phyloP scores from a whole-genome alignment of 2,888 invertebrate species.

The Drosophila eohydei region DNA sequence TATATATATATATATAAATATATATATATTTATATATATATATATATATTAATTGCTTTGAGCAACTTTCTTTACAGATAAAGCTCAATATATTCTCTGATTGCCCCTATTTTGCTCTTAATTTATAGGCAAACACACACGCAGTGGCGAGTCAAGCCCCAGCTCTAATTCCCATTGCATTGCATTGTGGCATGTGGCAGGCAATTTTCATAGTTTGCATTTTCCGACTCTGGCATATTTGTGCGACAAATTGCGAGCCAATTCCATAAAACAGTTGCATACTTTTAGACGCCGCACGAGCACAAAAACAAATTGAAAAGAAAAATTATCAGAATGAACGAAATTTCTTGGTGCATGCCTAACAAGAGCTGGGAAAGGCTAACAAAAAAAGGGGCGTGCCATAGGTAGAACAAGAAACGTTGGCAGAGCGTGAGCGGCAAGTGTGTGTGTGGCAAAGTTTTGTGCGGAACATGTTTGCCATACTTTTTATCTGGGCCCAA shows the following conservation, averaged over 20 bases:
- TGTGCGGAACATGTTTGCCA: conserved; percentile 54
- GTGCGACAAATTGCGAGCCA: conserved; percentile 51
- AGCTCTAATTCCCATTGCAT: background rate
- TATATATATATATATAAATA: background rate
- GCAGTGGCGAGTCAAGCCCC: too few species aligned
- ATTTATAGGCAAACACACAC: background rate
- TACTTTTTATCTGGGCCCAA: conserved; percentile 51
- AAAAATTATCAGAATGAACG: conserved; percentile 37
- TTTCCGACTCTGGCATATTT: conserved; percentile 42
- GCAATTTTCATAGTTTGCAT: conserved; percentile 20
- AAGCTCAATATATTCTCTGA: background rate
- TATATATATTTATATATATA: background rate
- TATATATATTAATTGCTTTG: background rate
- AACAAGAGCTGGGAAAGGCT: conserved; percentile 22
- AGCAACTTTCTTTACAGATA: background rate
- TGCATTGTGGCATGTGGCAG: conserved; percentile 9
- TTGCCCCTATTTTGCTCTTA: background rate
- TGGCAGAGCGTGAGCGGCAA: background rate
- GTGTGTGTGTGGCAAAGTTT: conserved; percentile 38
- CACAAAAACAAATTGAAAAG: conserved; percentile 29
- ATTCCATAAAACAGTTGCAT: conserved; percentile 46
- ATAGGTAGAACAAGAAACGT: background rate
- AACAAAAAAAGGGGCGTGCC: conserved; percentile 36
- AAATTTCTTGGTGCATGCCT: conserved; percentile 57
- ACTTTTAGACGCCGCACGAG: conserved; percentile 17